A percentile compares a stretch with the other conserved stretches of the same genome.
Evolutionary conservation across 2,113 vertebrate genomes (phyloP).

Genomic region (Penelope pileata): DNA sequence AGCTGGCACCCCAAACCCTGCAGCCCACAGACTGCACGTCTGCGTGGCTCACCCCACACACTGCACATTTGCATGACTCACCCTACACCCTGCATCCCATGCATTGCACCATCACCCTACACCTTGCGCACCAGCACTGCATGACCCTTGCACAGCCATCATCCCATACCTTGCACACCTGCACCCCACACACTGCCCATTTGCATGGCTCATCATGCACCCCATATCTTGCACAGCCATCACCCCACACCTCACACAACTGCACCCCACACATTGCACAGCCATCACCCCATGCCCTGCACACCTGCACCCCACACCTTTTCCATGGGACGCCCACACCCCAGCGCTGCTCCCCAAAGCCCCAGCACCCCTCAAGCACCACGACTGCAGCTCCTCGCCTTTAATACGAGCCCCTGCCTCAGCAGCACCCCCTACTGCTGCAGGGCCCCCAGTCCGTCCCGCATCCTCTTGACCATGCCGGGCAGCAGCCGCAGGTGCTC

Average conservation of each 20-base stretch:
- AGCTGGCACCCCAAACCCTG: too few relatives aligned
- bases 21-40: too few relatives aligned
- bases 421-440: conserved; percentile 60
- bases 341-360: too few relatives aligned
- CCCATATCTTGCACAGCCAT: too few relatives aligned
- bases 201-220: neutral
- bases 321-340: neutral
- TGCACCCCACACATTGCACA: too few relatives aligned
- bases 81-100: neutral
- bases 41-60: too few relatives aligned
- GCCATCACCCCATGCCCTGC: neutral
- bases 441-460: conserved; percentile 83
- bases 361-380: neutral
- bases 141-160: too few relatives aligned
- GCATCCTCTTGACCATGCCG: conserved; percentile 86
- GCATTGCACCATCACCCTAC: too few relatives aligned
- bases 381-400: neutral
- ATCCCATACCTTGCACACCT: accelerated
- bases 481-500: conserved; percentile 89
- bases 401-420: neutral
- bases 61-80: neutral
- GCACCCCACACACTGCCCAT: too few relatives aligned
- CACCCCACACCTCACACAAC: accelerated
- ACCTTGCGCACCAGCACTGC: neutral
- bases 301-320: neutral